Base-by-base conservation (phyloP, 2,113 vertebrate species). In the Notiomystis cincta region DNA sequence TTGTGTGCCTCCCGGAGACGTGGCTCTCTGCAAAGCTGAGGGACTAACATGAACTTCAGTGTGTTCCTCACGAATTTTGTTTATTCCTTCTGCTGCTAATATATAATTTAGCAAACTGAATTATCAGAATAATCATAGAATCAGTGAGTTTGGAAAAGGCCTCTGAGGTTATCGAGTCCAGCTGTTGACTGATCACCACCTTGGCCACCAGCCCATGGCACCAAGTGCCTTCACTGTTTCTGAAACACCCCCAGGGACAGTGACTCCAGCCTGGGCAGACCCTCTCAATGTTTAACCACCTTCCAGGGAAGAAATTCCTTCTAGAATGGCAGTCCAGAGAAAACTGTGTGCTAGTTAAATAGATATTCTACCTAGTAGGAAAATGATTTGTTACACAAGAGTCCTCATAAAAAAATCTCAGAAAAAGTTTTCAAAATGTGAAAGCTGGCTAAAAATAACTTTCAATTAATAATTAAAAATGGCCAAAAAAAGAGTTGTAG, bases 401-500 rank as follows among this genome's bases (percentile, higher is more conserved):
- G n/a, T 54, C 8, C 22, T 90, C 75, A 82, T 13, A 20, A 54
- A 84, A 95, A 90, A 15, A 50, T 87, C 30, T 60, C 65, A 38
- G 30, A 57, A 38, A 51, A 91, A 37, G 10, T 91, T 80, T 87
- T 66, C 60, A 73, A 65, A 91, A 70, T 50, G 15, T 61, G 38
- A 67, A 83, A 75, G 65, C 5, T 45, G 28, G 38, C 9, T 72
- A 38, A 82, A 89, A 91, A 57, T 72, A 92, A 64, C 7, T 25
- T 82, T 33, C 7, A 42, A 56, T 89, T 60, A 72, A n/a, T 84
- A 79, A 87, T 47, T 17, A 60, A 77, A 65, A 60, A 9, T 48
- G 60, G 4, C 0, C 0, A 28, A 64, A 67, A 81, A 69, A n/a
- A 45, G 1, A 64, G 15, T 6, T 45, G 21, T 13, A 76, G 35